A percentile compares a stretch with the other conserved stretches of the same genome.
phyloP scores from a whole-genome alignment of 2,797 vertebrate species.

The Cyclopterus lumpus region DNA sequence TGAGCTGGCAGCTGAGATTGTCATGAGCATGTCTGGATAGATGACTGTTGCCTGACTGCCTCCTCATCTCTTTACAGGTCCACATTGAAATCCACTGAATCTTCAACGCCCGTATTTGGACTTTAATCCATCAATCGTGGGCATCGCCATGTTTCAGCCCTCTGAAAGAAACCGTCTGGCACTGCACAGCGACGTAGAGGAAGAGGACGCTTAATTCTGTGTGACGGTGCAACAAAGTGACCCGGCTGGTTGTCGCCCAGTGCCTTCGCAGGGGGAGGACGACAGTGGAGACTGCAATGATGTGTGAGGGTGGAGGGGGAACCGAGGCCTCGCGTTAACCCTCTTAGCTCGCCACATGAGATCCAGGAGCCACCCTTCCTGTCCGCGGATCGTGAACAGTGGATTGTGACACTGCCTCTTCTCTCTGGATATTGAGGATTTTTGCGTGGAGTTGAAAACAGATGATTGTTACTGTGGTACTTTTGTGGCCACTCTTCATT shows the following conservation, averaged over 20 bases:
- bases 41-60: conserved; percentile 9
- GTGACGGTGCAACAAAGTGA: conserved; percentile 57
- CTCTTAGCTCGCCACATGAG: conserved; percentile 18
- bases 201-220: conserved; percentile 35
- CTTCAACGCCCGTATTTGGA: conserved; percentile 23
- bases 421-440: conserved; percentile 32
- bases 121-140: conserved; percentile 7
- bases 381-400: conserved; percentile 13
- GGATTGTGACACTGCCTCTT: conserved; percentile 35
- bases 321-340: conserved; percentile 3
- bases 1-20: neutral
- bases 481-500: conserved; percentile 39
- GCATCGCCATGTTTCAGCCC: conserved; percentile 40
- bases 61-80: conserved; percentile 84
- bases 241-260: conserved; percentile 35
- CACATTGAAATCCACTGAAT: conserved; percentile 97
- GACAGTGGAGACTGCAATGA: conserved; percentile 36
- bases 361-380: conserved; percentile 30
- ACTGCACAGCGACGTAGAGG: conserved; percentile 28
- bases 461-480: conserved; percentile 59
- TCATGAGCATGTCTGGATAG: neutral
- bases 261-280: conserved; percentile 65
- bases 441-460: conserved; percentile 17
- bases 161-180: conserved; percentile 10
- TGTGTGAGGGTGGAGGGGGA: neutral